Conservation (phyloP, 2,888 invertebrate genomes). For the Myathropa florea region DNA sequence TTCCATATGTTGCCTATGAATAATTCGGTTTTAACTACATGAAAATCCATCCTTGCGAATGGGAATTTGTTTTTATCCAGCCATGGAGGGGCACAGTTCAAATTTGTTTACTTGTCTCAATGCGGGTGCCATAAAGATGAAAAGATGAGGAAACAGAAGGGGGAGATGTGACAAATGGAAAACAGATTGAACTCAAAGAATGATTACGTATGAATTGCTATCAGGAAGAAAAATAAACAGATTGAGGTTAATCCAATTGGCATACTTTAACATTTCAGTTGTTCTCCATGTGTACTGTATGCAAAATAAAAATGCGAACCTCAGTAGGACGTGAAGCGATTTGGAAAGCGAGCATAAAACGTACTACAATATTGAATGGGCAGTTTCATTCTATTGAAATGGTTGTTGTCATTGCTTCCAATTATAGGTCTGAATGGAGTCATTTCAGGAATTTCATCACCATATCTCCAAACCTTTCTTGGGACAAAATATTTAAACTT, state of each 20-base stretch:
- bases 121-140: background rate
- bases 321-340: background rate
- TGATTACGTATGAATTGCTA: background rate
- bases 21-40: constrained; percentile 69
- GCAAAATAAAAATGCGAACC: background rate
- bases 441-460: background rate
- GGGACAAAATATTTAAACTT: no score
- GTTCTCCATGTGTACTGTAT: background rate
- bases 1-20: constrained; percentile 66
- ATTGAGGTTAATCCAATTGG: background rate
- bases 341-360: background rate
- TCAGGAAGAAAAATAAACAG: background rate
- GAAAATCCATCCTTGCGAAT: constrained; percentile 60
- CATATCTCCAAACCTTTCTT: background rate
- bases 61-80: constrained; percentile 52
- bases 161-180: constrained; percentile 28
- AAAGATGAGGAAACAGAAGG: background rate
- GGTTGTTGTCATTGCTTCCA: background rate
- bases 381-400: background rate
- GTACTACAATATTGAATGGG: background rate
- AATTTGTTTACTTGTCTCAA: constrained; percentile 35
- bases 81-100: constrained; percentile 3
- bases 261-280: background rate
- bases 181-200: constrained; percentile 28
- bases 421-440: background rate